Percentiles rank a stretch among this genome's conserved stretches.
Evolutionary conservation across 1,140 invertebrate genomes (phyloP).

Genomic region (Yoshiicerus persimilis): DNA sequence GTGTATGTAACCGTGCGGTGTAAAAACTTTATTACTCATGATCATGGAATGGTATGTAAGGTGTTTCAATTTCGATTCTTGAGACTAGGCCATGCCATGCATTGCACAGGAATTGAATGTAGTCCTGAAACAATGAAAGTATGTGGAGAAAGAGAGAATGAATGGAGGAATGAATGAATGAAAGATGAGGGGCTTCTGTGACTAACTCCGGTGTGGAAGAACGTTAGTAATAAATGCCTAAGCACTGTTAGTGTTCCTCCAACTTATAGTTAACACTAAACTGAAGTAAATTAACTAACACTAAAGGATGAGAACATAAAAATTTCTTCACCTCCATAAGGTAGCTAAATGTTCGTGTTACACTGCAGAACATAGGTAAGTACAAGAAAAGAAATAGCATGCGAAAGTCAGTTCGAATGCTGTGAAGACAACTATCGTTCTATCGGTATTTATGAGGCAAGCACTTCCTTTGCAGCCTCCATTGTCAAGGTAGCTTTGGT

Average conservation of each 20-base stretch:
- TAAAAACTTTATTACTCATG: neutral
- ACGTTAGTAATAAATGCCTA: neutral
- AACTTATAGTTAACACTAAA: neutral
- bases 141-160: neutral
- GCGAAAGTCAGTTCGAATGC: neutral
- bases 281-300: neutral
- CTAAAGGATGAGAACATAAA: neutral
- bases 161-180: neutral
- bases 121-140: neutral
- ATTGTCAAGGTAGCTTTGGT: constrained; percentile 39
- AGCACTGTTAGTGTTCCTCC: neutral
- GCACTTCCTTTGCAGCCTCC: constrained; percentile 24
- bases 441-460: constrained; percentile 38
- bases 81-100: neutral
- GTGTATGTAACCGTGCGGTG: neutral
- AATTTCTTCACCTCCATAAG: neutral
- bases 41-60: neutral
- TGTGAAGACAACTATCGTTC: neutral
- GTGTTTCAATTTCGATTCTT: neutral
- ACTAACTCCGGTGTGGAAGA: neutral
- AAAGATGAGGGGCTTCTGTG: neutral
- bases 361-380: neutral
- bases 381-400: neutral
- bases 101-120: neutral
- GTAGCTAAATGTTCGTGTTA: neutral